phyloP scores from a whole-genome alignment of 2,888 invertebrate genomes.

The Chaetogeoica ovagalla region DNA sequence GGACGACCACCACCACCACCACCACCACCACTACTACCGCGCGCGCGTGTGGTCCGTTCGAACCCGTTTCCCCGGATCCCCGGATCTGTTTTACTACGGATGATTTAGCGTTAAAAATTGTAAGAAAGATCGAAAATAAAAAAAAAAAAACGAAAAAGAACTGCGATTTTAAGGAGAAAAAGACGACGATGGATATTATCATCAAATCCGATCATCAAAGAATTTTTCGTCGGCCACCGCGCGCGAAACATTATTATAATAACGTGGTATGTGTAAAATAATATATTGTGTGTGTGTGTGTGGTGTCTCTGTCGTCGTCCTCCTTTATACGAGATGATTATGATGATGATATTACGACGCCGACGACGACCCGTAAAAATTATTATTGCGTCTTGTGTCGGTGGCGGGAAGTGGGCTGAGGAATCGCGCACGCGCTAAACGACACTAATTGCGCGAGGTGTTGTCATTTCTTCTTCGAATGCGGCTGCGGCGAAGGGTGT shows the following conservation, averaged over 20 bases:
- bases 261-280: neutral
- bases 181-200: no score
- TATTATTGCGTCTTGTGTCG: constrained; percentile 23
- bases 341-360: neutral
- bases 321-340: no score
- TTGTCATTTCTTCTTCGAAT: constrained; percentile 14
- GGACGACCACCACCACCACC: no score
- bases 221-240: neutral
- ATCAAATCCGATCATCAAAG: neutral
- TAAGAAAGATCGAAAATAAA: neutral
- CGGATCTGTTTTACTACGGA: constrained; percentile 1
- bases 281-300: no score
- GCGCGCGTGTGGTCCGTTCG: constrained; percentile 2
- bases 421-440: constrained; percentile 19
- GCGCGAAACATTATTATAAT: no score
- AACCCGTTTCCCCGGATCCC: neutral
- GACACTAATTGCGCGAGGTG: constrained; percentile 48
- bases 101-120: neutral
- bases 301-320: no score
- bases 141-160: neutral
- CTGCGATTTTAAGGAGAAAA: neutral
- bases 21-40: no score
- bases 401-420: no score
- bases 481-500: constrained; percentile 30
- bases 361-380: neutral